Evolutionary conservation across 2,888 invertebrate genomes (phyloP).

Genomic region (Drosophila robusta): DNA sequence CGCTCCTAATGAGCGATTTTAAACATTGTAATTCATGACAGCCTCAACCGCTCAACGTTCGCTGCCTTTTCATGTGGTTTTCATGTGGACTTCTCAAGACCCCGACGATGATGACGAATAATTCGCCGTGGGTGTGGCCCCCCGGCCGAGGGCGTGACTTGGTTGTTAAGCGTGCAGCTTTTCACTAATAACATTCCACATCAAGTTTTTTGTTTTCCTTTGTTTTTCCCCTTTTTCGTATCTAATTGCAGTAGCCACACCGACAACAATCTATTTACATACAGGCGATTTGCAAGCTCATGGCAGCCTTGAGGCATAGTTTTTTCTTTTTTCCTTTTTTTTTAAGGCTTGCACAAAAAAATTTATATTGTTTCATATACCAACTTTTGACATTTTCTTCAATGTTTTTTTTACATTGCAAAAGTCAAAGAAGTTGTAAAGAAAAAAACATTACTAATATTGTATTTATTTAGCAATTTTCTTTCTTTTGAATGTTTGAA

Average conservation of each 20-base stretch:
- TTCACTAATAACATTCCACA: constrained; percentile 46
- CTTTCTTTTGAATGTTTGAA: no score
- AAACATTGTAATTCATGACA: constrained; percentile 73
- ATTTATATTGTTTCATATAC: neutral
- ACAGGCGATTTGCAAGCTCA: constrained; percentile 1
- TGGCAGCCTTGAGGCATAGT: neutral
- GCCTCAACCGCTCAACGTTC: constrained; percentile 14
- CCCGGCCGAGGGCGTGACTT: constrained; percentile 66
- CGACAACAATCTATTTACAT: constrained; percentile 19
- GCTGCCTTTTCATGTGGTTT: constrained; percentile 71
- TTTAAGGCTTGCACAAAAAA: neutral
- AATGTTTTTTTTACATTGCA: no score
- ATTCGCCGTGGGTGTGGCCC: constrained; percentile 61
- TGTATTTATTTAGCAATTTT: no score
- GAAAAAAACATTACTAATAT: no score
- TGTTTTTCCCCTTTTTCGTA: constrained; percentile 6
- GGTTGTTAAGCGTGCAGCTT: constrained; percentile 57
- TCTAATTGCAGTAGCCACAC: constrained; percentile 30
- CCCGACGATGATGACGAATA: constrained; percentile 41
- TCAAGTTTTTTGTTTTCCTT: constrained; percentile 10
- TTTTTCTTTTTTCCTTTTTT: neutral
- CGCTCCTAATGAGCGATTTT: constrained; percentile 79
- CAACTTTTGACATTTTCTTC: neutral
- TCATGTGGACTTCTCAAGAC: neutral
- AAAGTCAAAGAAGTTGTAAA: no score